Evolutionary conservation across 2,797 vertebrate species (phyloP).

Genomic region (Thamnophis elegans): DNA sequence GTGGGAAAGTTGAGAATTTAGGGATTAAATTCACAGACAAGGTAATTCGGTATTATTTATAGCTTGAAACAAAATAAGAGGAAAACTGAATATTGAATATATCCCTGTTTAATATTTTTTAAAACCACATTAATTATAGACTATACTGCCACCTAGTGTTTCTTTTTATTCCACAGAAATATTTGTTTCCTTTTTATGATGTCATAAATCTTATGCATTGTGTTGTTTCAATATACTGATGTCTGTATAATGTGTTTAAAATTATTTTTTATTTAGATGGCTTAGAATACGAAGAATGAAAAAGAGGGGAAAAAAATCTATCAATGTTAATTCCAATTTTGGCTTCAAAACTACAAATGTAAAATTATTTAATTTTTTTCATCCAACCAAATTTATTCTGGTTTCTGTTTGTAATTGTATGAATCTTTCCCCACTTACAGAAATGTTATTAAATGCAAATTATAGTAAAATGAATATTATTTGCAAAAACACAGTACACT

Average conservation of each 20-base stretch:
- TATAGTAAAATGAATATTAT: background rate
- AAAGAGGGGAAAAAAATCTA: background rate
- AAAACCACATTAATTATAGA: background rate
- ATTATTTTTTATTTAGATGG: background rate
- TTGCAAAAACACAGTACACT: background rate
- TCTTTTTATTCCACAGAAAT: background rate
- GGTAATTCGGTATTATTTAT: background rate
- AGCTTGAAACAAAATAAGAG: background rate
- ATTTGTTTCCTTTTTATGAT: background rate
- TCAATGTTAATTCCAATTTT: background rate
- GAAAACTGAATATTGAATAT: background rate
- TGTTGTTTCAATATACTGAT: background rate
- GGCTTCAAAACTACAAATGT: background rate
- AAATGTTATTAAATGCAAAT: background rate
- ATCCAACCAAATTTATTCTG: background rate
- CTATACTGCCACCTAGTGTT: conserved; percentile 62
- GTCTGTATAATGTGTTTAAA: background rate
- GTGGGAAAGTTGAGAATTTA: background rate
- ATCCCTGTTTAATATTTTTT: background rate
- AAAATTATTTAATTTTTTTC: background rate
- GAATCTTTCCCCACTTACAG: background rate
- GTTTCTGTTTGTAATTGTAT: background rate
- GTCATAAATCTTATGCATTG: background rate
- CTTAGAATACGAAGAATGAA: background rate
- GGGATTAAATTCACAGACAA: background rate